Evolutionary conservation across 2,888 invertebrate species (phyloP).

Genomic region (Hedya salicella): DNA sequence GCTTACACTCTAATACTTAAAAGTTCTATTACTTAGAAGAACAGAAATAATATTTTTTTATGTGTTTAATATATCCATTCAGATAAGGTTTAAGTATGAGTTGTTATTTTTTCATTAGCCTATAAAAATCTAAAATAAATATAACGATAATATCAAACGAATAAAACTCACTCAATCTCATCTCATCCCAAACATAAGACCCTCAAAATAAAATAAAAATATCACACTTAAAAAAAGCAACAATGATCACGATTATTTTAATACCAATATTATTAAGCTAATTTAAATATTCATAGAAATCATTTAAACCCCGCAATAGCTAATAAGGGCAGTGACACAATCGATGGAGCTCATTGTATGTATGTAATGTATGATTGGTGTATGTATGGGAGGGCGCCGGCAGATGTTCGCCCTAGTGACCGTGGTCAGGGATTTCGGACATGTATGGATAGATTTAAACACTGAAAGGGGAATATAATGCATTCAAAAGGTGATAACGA

Average conservation of each 20-base stretch:
- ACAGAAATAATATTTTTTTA: no score
- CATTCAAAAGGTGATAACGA: background rate
- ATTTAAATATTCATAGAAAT: slow-evolving; percentile 36
- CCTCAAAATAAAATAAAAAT: background rate
- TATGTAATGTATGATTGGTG: slow-evolving; percentile 20
- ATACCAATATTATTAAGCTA: slow-evolving; percentile 18
- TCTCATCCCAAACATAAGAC: no score
- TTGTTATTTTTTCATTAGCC: no score
- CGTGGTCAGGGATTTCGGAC: slow-evolving; percentile 37
- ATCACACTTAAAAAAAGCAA: background rate
- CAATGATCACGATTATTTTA: background rate
- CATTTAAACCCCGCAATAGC: slow-evolving; percentile 32
- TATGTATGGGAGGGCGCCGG: slow-evolving; percentile 20
- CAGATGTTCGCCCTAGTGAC: slow-evolving; percentile 41
- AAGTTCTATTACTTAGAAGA: no score
- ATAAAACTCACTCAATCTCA: no score
- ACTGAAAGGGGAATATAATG: slow-evolving; percentile 4
- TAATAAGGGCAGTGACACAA: slow-evolving; percentile 43
- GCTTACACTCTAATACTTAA: background rate
- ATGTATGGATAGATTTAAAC: slow-evolving; percentile 19
- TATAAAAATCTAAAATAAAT: no score
- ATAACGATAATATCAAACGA: no score
- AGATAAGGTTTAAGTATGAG: no score
- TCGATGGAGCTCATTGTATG: slow-evolving; percentile 29
- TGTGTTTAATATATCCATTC: no score